These are phyloP conservation scores for Orthonevra nobilis DNA, from an alignment of 2,888 invertebrate species.

Conservation along the genomic window DNA sequence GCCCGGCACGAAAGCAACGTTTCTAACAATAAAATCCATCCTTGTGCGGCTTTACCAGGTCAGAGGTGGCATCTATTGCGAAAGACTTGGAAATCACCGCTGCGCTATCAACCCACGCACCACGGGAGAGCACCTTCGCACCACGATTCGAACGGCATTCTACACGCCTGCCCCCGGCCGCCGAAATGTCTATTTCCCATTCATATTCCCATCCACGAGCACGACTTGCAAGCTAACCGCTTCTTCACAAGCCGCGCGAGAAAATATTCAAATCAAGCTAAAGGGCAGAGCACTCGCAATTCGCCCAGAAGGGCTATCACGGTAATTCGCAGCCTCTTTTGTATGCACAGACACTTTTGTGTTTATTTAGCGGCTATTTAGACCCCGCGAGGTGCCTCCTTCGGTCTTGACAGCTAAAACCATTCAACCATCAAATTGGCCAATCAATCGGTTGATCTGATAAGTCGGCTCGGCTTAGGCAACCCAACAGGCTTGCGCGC, in stretches of 20 bases:
- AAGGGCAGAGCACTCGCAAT: slow-evolving; percentile 17
- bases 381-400: slow-evolving; percentile 11
- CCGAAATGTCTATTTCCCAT: slow-evolving; percentile 50
- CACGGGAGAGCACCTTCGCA: slow-evolving; percentile 46
- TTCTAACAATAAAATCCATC: slow-evolving; percentile 29
- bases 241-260: slow-evolving; percentile 36
- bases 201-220: slow-evolving; percentile 41
- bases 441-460: slow-evolving; percentile 69
- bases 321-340: slow-evolving; percentile 60
- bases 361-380: slow-evolving; percentile 54
- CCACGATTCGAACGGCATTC: too few species aligned
- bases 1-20: slow-evolving; percentile 6
- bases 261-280: slow-evolving; percentile 24
- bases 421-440: slow-evolving; percentile 69
- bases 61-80: slow-evolving; percentile 69
- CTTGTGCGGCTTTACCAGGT: slow-evolving; percentile 49
- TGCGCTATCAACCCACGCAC: slow-evolving; percentile 64
- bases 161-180: slow-evolving; percentile 14
- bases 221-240: slow-evolving; percentile 50
- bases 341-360: slow-evolving; percentile 54
- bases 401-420: slow-evolving; percentile 59
- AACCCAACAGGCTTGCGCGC: too few species aligned
- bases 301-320: slow-evolving; percentile 41
- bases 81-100: slow-evolving; percentile 56
- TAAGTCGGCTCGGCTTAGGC: slow-evolving; percentile 35